Evolutionary conservation across 2,888 invertebrate genomes (phyloP).

Genomic region (Escarpia spicata): DNA sequence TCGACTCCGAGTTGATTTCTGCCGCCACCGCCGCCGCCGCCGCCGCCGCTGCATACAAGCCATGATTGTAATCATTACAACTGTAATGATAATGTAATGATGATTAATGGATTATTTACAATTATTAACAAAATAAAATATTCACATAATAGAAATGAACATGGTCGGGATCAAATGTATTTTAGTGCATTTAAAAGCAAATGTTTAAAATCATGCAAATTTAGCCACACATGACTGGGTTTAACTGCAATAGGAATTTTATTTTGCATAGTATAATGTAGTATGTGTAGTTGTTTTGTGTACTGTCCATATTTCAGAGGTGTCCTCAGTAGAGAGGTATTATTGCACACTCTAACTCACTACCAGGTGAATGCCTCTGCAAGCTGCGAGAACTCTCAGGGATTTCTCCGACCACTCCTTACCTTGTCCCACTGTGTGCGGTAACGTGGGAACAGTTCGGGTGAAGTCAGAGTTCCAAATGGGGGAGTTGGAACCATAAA

Average conservation of each 20-base stretch:
- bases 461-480: conserved; percentile 92
- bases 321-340: not conserved
- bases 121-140: too few relatives aligned
- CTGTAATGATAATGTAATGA: not conserved
- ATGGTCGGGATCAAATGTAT: not conserved
- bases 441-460: conserved; percentile 47
- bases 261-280: too few relatives aligned
- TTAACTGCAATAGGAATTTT: too few relatives aligned
- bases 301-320: not conserved
- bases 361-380: not conserved
- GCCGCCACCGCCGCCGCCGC: not conserved
- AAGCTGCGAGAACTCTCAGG: not conserved
- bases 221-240: too few relatives aligned
- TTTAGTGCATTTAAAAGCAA: too few relatives aligned
- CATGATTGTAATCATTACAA: not conserved
- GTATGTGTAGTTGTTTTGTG: too few relatives aligned
- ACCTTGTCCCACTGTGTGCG: not conserved
- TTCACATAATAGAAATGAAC: too few relatives aligned
- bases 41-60: not conserved
- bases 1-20: not conserved
- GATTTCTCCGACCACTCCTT: not conserved
- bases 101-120: too few relatives aligned
- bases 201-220: too few relatives aligned
- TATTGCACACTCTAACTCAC: not conserved
- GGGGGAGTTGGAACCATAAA: conserved; percentile 84